A percentile compares a stretch with the other conserved stretches of the same genome.
Evolutionary conservation across 1,140 invertebrate genomes (phyloP).

Genomic region (Calliopsis andreniformis): DNA sequence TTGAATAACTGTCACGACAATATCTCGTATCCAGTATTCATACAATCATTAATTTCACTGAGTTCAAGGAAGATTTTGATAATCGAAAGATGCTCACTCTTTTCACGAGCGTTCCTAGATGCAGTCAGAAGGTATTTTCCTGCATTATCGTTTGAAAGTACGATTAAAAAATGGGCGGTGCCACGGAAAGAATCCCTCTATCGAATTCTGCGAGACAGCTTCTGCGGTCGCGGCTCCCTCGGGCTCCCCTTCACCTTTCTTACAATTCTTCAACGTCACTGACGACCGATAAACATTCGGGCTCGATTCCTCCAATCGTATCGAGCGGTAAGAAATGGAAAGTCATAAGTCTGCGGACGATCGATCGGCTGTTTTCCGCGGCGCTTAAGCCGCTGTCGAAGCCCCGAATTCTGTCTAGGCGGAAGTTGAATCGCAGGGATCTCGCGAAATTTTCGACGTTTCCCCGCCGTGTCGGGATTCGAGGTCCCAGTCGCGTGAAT

Average conservation of each 20-base stretch:
- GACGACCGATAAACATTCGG: slow-evolving; percentile 61
- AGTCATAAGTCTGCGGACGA: slow-evolving; percentile 59
- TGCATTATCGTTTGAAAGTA: slow-evolving; percentile 49
- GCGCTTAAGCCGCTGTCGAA: slow-evolving; percentile 48
- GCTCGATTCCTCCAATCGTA: slow-evolving; percentile 48
- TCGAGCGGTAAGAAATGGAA: slow-evolving; percentile 59
- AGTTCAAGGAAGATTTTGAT: too few species aligned
- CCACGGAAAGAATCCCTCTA: slow-evolving; percentile 56
- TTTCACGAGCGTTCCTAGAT: slow-evolving; percentile 20
- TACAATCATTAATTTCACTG: too few species aligned
- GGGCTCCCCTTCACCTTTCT: slow-evolving; percentile 25
- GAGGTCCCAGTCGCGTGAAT: slow-evolving; percentile 13
- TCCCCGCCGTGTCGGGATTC: slow-evolving; percentile 1
- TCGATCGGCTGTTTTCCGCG: slow-evolving; percentile 51
- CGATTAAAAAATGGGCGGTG: slow-evolving; percentile 58
- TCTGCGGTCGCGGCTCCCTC: slow-evolving; percentile 17
- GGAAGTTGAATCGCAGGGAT: slow-evolving; percentile 34
- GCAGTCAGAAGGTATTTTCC: slow-evolving; percentile 41
- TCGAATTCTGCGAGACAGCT: slow-evolving; percentile 54
- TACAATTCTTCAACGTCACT: slow-evolving; percentile 61
- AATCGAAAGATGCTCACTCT: slow-evolving; percentile 40
- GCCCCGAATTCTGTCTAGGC: slow-evolving; percentile 15
- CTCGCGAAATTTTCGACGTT: slow-evolving; percentile 46
- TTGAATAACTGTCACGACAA: too few species aligned
- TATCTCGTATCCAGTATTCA: too few species aligned